Conservation (phyloP, 2,113 vertebrate genomes). For the Mesoclemmys tuberculata region DNA sequence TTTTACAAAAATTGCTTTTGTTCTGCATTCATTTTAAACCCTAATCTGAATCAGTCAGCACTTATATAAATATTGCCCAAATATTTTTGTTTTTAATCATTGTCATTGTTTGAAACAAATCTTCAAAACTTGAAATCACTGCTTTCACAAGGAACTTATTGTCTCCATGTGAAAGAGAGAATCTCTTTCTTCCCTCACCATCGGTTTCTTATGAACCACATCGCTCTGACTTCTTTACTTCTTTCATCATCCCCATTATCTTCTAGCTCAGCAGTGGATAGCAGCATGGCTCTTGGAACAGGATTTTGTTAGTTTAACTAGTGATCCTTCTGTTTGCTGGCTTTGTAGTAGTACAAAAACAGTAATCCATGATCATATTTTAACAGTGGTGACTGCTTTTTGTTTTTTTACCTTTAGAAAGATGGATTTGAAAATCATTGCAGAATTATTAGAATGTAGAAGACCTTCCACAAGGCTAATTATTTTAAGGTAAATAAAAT, state of each 20-base stretch:
- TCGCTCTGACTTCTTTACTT: slow-evolving; percentile 45
- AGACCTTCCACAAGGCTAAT: background rate
- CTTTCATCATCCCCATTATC: slow-evolving; percentile 21
- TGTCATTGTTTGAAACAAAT: background rate
- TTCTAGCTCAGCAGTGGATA: background rate
- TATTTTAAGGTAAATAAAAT: background rate
- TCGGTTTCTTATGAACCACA: slow-evolving; percentile 19
- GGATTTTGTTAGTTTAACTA: background rate
- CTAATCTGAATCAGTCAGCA: background rate
- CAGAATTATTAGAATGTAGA: background rate
- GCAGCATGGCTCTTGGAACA: slow-evolving; percentile 18
- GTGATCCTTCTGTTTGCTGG: slow-evolving; percentile 36
- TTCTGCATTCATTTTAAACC: background rate
- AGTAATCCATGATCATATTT: background rate
- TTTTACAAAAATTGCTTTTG: slow-evolving; percentile 4
- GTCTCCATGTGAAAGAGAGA: slow-evolving; percentile 13
- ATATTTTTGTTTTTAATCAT: background rate
- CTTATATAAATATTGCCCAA: slow-evolving; percentile 61
- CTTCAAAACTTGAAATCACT: slow-evolving; percentile 24
- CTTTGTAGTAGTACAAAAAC: slow-evolving; percentile 10
- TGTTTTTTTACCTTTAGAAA: background rate
- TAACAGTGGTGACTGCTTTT: background rate
- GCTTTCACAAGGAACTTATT: slow-evolving; percentile 38
- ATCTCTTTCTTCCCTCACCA: background rate
- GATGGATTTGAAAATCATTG: background rate